Evolutionary conservation across 2,888 invertebrate genomes (phyloP), one percentile per base, ranked within the genome.

Genomic region (Drosophila mulleri): DNA sequence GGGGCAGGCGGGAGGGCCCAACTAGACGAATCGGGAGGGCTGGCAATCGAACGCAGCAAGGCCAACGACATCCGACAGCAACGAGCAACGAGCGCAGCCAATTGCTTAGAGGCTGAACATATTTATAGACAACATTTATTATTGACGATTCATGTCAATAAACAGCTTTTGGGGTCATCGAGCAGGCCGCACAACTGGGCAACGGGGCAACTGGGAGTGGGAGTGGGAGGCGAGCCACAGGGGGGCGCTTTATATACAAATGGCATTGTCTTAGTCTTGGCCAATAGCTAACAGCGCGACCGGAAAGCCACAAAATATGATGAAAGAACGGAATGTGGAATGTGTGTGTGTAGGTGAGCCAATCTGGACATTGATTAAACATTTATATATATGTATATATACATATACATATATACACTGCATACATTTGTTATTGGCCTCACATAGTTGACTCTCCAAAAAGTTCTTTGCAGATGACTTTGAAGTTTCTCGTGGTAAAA

Each of bases 121-220:
- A 76, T 67, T 72, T 76, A 76, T 72, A 67, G 67, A 50, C 54
- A 66, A 54, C 52, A 53, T 57, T 60, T 52, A 67, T 75, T 76
- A 72, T 72, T 67, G 67, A 62, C 64, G 69, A 74, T 75, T 75
- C 63, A 39, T 78, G 77, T 78, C 70, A 78, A 75, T 63, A 59
- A 59, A 61, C 61, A 59, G 47, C 44, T 56, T 58, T 52, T 47
- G 41, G 67, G 54, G 54, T 63, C 58, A 54, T n/a, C 32, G 37
- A 20, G 48, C 47, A 58, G 58, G 2, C 45, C 2, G 0, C 0
- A 14, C 20, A 20, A 20, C 11, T 6, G 6, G 29, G n/a, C 20
- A 18, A 18, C 16, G 12, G 9, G 14, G 0, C 20, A 18, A 20
- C 8, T 6, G 4, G 29, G n/a, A 23, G 23, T 0, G 14, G 14